Conservation (phyloP, 2,797 vertebrate genomes). For the Hafferia zeledoni region DNA sequence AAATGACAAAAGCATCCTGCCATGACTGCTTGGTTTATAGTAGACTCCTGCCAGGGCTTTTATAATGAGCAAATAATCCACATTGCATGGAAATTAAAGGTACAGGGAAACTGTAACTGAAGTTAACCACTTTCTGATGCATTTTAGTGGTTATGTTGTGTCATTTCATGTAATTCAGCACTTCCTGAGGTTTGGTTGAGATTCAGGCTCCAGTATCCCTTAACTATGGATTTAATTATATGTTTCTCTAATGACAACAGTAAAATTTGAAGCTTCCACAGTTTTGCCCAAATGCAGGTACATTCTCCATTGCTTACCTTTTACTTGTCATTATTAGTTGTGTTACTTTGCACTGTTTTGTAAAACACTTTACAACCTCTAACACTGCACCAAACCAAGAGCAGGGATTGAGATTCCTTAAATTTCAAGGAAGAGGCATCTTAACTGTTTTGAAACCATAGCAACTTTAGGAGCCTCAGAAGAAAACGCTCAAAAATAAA, state of each 20-base stretch:
- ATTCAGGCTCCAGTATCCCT: not conserved
- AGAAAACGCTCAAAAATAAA: accelerated
- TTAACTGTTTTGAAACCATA: not conserved
- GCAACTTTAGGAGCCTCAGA: not conserved
- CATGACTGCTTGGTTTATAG: not conserved
- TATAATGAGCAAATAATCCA: not conserved
- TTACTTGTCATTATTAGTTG: not conserved
- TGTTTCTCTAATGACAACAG: not conserved
- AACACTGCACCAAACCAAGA: not conserved
- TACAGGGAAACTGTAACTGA: not conserved
- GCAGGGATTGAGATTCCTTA: not conserved
- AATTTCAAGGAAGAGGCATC: not conserved
- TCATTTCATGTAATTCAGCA: not conserved
- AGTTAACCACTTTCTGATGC: not conserved
- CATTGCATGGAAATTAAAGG: not conserved
- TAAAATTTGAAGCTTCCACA: not conserved
- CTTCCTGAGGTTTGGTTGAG: not conserved
- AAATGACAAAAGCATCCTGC: not conserved
- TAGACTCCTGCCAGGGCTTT: not conserved
- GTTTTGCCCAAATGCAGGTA: not conserved
- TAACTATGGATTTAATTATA: not conserved
- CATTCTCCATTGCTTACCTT: not conserved
- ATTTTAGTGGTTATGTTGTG: not conserved
- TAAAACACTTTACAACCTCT: not conserved
- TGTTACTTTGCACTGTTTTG: not conserved